Evolutionary conservation across 2,797 vertebrate species (phyloP), one percentile per base, ranked within the genome.

Genomic region (Cercopithecus hamlyni): DNA sequence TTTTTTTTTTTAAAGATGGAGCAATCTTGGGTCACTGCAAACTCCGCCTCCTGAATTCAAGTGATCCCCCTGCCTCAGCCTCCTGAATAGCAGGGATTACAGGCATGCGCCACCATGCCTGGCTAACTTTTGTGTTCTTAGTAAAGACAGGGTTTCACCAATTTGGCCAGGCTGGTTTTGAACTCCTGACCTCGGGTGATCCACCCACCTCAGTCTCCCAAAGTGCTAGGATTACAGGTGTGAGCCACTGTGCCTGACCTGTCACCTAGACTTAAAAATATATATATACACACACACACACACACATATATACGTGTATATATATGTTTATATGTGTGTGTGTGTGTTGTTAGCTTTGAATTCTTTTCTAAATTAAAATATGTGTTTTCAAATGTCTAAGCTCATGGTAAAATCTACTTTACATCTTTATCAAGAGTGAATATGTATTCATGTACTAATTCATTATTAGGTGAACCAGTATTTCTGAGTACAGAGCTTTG

Each of bases 351-450:
- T 70, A 24, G 33, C 39, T 89, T 73, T 82, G 12, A 27, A 2
- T 86, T 77, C 24, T 84, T 73, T 89, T 58, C 22, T 75, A 89
- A 82, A 93, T 89, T 77, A 83, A 39, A 81, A 93, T 90, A 19
- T 13, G 4, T 24, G 19, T 80, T 87, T 84, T 85, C 43, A 52
- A 77, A 33, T 57, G 19, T 80, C 12, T 75, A 80, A 94, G 20
- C 50, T 77, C 6, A 7, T 57, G 17, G 61, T 52, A 85, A 73
- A 82, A 83, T 79, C 50, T 48, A 41, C 13, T 39, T 79, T 77
- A 24, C 4, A 27, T 36, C 19, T 48, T 81, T 57, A 52, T 58
- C 9, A 73, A 2, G 39, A 43, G 39, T 81, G 14, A 81, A 64
- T 84, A 76, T 30, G 5, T 88, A 4, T 36, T 7, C 58, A 33